Evolutionary conservation across 2,888 invertebrate genomes (phyloP), one percentile per base, ranked within the genome.

Genomic region (Deilephila elpenor): DNA sequence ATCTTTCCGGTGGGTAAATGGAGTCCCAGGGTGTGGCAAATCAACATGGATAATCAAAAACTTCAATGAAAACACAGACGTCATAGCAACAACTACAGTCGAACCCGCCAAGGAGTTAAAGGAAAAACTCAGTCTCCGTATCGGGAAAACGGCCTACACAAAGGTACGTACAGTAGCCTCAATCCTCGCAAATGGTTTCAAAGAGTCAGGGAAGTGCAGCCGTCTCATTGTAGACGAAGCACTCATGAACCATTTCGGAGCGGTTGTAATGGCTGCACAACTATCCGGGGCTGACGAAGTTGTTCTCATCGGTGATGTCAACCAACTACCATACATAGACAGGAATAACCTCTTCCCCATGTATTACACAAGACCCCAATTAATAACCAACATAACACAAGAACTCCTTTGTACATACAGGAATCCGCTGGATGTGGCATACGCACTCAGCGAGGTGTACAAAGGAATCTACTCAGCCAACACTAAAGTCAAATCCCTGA

Each of bases 351-450:
- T 56, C 56, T 56, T 56, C n/a, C n/a, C 25, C 2, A 60, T 60
- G 60, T 29, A 3, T 0, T 60, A 60, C 14, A 60, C 60, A 8
- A 60, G 60, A 17, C 60, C 60, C 0, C 25, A 29, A 1, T 5
- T 60, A 4, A 17, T 60, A 14, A 29, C 29, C 2, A 60, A 11
- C 29, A 60, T 60, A 2, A 60, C 60, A 0, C 60, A 60, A 11
- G 60, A 60, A 17, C 20, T 60, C 14, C 60, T 60, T 14, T 60
- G 60, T 20, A 60, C 60, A 20, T 29, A 60, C 11, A 51, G 67
- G 34, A 70, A 70, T 8, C 44, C 64, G 51, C 25, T 70, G 70
- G 70, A 70, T 25, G 70, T 70, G 25, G 56, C 70, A 5, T 70
- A 56, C 25, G 56, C 32, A 20, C 37, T 53, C 11, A 70, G 51